phyloP scores from a whole-genome alignment of 1,140 invertebrate genomes.

The Drosophila setifemur region DNA sequence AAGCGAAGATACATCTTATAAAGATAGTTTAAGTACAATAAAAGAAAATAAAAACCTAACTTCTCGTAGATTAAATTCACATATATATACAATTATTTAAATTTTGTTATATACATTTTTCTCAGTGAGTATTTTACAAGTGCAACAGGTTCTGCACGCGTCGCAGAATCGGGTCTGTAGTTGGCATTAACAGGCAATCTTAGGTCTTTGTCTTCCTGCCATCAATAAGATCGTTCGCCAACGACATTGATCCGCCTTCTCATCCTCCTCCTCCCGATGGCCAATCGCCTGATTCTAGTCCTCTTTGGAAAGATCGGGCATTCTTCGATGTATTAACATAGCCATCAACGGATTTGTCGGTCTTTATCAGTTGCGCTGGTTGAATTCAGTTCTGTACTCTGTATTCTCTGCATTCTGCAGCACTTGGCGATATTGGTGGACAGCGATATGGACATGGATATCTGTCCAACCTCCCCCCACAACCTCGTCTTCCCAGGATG shows the following conservation, averaged over 20 bases:
- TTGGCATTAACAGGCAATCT: slow-evolving; percentile 64
- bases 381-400: slow-evolving; percentile 31
- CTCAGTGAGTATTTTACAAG: slow-evolving; percentile 5
- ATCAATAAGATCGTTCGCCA: slow-evolving; percentile 76
- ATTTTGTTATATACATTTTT: too few relatives aligned
- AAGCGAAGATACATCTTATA: too few relatives aligned
- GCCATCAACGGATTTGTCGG: slow-evolving; percentile 78
- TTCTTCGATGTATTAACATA: slow-evolving; percentile 61
- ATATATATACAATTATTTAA: too few relatives aligned
- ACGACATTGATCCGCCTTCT: slow-evolving; percentile 48
- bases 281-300: slow-evolving; percentile 4
- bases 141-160: slow-evolving; percentile 68
- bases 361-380: slow-evolving; percentile 77
- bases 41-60: too few relatives aligned
- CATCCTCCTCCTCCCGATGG: not conserved
- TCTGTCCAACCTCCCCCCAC: slow-evolving; percentile 4
- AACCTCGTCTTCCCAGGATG: slow-evolving; percentile 1
- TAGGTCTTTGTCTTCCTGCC: slow-evolving; percentile 77
- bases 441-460: slow-evolving; percentile 54
- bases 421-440: slow-evolving; percentile 54
- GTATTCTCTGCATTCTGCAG: slow-evolving; percentile 2
- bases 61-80: too few relatives aligned
- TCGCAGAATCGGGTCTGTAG: slow-evolving; percentile 22
- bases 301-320: slow-evolving; percentile 33
- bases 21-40: too few relatives aligned